Evolutionary conservation across 2,888 invertebrate genomes (phyloP).

Genomic region (Chrysodeixis includens): DNA sequence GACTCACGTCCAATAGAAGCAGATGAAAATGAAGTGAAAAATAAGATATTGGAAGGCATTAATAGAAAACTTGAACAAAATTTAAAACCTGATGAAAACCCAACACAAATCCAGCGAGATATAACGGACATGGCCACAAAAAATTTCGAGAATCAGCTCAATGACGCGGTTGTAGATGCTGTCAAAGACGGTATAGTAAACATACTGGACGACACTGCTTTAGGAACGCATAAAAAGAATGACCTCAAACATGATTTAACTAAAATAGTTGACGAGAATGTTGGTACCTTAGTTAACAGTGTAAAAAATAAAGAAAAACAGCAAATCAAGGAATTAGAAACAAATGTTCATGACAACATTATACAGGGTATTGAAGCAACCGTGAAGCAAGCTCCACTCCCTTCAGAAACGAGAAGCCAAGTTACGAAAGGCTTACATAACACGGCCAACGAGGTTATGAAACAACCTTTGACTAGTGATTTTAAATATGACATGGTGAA

Average conservation of each 20-base stretch:
- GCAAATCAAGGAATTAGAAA: background rate
- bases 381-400: background rate
- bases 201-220: background rate
- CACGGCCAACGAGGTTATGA: background rate
- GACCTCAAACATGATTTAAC: constrained; percentile 35
- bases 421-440: background rate
- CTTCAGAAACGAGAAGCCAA: background rate
- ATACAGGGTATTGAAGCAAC: background rate
- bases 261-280: constrained; percentile 37
- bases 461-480: background rate
- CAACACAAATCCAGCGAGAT: background rate
- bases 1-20: background rate
- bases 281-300: constrained; percentile 18
- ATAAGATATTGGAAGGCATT: background rate
- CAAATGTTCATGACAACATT: background rate
- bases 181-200: constrained; percentile 1
- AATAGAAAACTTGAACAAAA: background rate
- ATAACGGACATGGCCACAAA: background rate
- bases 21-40: background rate
- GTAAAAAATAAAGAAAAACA: background rate
- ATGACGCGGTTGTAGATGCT: background rate
- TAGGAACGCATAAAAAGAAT: constrained; percentile 6
- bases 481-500: background rate
- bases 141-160: background rate
- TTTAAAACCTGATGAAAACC: background rate